These are phyloP conservation scores for Dolichoris vasculosae DNA, from an alignment of 1,140 invertebrate genomes.

Conservation along the genomic window DNA sequence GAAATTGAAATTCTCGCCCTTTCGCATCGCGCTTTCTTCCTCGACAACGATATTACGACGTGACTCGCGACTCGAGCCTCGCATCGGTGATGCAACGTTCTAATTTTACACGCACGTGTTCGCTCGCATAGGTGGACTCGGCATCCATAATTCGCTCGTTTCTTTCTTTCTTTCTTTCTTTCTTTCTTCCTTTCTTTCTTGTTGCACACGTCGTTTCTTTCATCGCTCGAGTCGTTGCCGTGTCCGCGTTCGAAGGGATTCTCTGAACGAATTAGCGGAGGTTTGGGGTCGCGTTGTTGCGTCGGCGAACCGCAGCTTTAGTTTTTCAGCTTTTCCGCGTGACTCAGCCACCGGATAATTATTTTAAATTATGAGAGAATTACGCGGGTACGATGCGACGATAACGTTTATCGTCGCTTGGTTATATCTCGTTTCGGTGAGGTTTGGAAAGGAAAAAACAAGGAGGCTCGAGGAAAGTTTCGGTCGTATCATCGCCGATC, in stretches of 20 bases:
- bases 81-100: not conserved
- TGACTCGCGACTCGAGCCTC: not conserved
- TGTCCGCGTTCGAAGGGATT: not conserved
- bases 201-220: too few species aligned
- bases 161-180: not conserved
- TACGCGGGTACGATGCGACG: not conserved
- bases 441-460: not conserved
- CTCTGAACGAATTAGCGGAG: not conserved
- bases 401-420: not conserved
- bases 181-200: too few species aligned
- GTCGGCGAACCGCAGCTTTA: not conserved
- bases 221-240: not conserved
- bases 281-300: not conserved
- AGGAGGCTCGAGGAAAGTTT: not conserved
- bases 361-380: not conserved
- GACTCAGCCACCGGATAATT: not conserved
- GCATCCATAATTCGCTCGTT: too few species aligned
- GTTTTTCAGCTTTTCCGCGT: not conserved
- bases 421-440: not conserved
- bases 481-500: not conserved
- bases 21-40: not conserved
- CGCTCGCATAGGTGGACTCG: not conserved
- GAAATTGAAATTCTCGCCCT: not conserved
- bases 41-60: not conserved
- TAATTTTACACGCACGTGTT: not conserved